Evolutionary conservation across 2,888 invertebrate genomes (phyloP).

Genomic region (Drosophila incognita): DNA sequence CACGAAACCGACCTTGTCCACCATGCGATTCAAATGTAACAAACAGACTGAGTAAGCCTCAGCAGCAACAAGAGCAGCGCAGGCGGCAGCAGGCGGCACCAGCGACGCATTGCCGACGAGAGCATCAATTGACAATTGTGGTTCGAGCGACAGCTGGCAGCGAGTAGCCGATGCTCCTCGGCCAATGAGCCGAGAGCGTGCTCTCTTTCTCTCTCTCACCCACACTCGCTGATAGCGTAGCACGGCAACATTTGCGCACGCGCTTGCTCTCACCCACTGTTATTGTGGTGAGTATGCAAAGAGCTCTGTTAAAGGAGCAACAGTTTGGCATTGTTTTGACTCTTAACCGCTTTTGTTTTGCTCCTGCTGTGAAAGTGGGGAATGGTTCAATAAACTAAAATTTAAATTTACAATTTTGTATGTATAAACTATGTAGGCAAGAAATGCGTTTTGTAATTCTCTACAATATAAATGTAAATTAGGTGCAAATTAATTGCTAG

Average conservation of each 20-base stretch:
- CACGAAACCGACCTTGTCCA: slow-evolving; percentile 61
- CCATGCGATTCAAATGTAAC: slow-evolving; percentile 68
- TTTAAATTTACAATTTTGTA: background rate
- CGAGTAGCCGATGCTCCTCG: slow-evolving; percentile 52
- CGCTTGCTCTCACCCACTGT: slow-evolving; percentile 49
- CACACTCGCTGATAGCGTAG: slow-evolving; percentile 40
- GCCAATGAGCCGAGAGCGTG: slow-evolving; percentile 52
- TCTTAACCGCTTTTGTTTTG: background rate
- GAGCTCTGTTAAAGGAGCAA: slow-evolving; percentile 52
- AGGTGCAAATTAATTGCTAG: background rate
- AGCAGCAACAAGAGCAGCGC: slow-evolving; percentile 28
- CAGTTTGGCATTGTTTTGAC: slow-evolving; percentile 62
- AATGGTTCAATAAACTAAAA: background rate
- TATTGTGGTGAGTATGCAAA: slow-evolving; percentile 40
- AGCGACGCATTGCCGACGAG: slow-evolving; percentile 25
- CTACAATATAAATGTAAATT: background rate
- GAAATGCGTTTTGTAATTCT: background rate
- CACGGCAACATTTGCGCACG: slow-evolving; percentile 49
- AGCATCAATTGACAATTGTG: slow-evolving; percentile 40
- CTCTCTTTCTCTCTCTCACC: slow-evolving; percentile 5
- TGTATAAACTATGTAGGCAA: background rate
- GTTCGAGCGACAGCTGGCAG: slow-evolving; percentile 25
- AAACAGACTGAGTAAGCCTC: slow-evolving; percentile 68
- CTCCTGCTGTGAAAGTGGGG: background rate
- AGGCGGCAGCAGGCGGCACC: slow-evolving; percentile 22